phyloP scores from a whole-genome alignment of 2,113 vertebrate species.

The Zosterops borbonicus region DNA sequence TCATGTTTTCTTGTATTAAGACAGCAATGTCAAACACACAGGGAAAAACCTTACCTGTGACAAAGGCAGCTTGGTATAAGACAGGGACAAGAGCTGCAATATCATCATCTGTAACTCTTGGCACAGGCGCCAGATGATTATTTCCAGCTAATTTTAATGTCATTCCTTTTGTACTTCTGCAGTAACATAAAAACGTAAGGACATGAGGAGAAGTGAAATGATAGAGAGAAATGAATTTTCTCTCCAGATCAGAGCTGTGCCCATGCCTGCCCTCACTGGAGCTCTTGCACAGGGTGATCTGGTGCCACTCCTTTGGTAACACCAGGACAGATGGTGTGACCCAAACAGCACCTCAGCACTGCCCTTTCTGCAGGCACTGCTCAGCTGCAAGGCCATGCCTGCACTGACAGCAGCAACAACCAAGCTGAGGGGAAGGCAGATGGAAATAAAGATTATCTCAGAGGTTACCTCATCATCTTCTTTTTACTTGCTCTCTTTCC shows the following conservation, averaged over 20 bases:
- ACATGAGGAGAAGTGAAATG: neutral
- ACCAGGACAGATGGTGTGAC: rapidly evolving
- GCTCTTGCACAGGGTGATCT: neutral
- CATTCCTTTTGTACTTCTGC: constrained; percentile 16
- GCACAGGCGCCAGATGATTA: constrained; percentile 41
- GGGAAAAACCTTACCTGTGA: constrained; percentile 76
- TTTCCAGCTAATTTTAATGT: constrained; percentile 80
- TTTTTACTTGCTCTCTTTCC: neutral
- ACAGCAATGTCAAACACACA: neutral
- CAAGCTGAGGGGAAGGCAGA: neutral
- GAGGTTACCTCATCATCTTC: neutral
- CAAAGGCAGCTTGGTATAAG: constrained; percentile 38
- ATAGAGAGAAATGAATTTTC: neutral
- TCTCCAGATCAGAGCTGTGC: neutral
- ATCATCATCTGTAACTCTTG: constrained; percentile 76
- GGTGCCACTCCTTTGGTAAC: neutral
- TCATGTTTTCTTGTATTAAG: neutral
- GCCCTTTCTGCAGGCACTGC: neutral
- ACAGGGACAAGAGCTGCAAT: constrained; percentile 67
- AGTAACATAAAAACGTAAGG: neutral
- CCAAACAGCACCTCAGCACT: neutral
- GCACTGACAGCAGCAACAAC: neutral
- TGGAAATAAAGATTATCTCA: neutral
- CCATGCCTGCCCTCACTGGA: neutral
- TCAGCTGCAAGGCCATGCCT: neutral